A percentile compares a stretch with the other conserved stretches of the same genome.
phyloP scores from a whole-genome alignment of 2,113 vertebrate species.

The Junco hyemalis region DNA sequence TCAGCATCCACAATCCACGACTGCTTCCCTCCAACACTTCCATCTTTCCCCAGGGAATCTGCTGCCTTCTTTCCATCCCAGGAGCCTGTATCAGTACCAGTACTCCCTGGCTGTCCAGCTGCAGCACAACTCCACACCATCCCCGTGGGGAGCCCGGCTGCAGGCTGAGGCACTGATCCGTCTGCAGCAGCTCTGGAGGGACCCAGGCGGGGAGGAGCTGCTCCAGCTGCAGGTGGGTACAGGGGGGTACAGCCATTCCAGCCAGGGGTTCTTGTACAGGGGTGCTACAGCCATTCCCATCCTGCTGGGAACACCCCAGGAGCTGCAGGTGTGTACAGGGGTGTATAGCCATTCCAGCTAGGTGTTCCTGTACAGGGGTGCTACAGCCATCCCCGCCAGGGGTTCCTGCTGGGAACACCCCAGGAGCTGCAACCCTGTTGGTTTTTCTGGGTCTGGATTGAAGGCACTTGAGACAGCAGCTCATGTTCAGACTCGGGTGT shows the following conservation, averaged over 20 bases:
- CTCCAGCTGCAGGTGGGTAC: slow-evolving; percentile 64
- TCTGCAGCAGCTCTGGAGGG: slow-evolving; percentile 38
- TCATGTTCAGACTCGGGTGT: too few relatives aligned
- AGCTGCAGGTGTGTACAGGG: background rate
- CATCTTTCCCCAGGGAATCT: background rate
- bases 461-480: too few relatives aligned
- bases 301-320: too few relatives aligned
- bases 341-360: too few relatives aligned
- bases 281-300: background rate
- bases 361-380: too few relatives aligned
- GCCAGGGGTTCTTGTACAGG: slow-evolving; percentile 31
- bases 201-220: background rate
- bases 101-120: slow-evolving; percentile 48
- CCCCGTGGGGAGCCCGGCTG: background rate
- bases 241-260: background rate
- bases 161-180: background rate
- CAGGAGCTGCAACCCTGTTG: background rate
- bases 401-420: too few relatives aligned
- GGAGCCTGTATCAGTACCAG: slow-evolving; percentile 46
- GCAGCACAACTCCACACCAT: background rate
- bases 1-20: fast-evolving
- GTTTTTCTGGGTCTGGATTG: too few relatives aligned
- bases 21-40: fast-evolving
- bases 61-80: slow-evolving; percentile 25
- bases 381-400: background rate